These are phyloP conservation scores for Gymnothorax reevesii DNA, from an alignment of 2,797 vertebrate genomes.

Conservation along the genomic window DNA sequence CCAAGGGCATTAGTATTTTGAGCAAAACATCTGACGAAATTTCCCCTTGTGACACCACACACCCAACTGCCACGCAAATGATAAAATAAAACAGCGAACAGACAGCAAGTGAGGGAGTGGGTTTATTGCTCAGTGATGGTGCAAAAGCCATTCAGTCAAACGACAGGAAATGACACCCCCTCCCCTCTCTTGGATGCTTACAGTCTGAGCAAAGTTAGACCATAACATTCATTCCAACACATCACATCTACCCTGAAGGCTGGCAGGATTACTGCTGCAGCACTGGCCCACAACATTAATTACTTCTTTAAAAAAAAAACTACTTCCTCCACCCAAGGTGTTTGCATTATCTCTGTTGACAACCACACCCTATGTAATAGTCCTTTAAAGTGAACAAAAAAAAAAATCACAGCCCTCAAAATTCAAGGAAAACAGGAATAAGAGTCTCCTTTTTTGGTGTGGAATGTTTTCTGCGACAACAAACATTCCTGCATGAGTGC, in stretches of 20 bases:
- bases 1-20: neutral
- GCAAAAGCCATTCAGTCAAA: neutral
- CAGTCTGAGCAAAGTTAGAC: neutral
- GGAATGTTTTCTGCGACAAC: neutral
- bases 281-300: constrained; percentile 17
- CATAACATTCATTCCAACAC: neutral
- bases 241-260: neutral
- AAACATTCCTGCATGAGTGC: constrained; percentile 12
- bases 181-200: neutral
- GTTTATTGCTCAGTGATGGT: constrained; percentile 19
- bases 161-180: neutral
- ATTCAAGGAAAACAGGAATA: constrained; percentile 24
- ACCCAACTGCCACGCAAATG: neutral
- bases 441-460: constrained; percentile 1
- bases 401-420: constrained; percentile 44
- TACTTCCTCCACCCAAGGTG: constrained; percentile 12
- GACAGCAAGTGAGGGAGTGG: neutral
- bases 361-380: constrained; percentile 29
- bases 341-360: neutral
- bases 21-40: neutral
- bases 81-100: neutral
- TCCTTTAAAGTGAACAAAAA: constrained; percentile 35
- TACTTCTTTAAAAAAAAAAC: neutral
- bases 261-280: neutral
- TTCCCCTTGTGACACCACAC: neutral